Percentiles rank a stretch among this genome's conserved stretches.
Evolutionary conservation across 2,888 invertebrate species (phyloP).

Genomic region (Brenthis daphne): DNA sequence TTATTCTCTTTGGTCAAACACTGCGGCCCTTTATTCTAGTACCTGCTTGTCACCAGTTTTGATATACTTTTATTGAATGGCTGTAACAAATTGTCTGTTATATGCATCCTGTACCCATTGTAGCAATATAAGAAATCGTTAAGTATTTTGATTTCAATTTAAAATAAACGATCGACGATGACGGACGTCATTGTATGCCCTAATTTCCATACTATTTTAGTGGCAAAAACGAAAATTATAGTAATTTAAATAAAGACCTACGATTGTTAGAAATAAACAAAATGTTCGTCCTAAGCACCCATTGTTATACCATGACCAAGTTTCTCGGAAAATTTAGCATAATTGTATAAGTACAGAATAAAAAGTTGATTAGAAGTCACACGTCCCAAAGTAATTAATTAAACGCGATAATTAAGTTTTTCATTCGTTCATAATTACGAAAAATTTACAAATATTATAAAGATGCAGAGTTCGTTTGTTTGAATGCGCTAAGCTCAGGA

Average conservation of each 20-base stretch:
- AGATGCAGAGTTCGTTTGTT: too few species aligned
- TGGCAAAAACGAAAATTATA: conserved; percentile 28
- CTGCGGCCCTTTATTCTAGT: too few species aligned
- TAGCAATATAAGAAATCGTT: neutral
- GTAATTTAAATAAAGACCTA: conserved; percentile 30
- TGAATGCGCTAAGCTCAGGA: too few species aligned
- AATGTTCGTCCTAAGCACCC: conserved; percentile 33
- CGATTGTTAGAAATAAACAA: conserved; percentile 35
- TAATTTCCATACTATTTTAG: conserved; percentile 22
- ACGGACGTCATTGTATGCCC: neutral
- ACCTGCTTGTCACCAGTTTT: too few species aligned
- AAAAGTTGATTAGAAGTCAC: conserved; percentile 13
- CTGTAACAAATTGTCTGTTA: too few species aligned
- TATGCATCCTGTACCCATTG: too few species aligned
- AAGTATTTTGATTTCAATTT: neutral
- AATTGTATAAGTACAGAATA: conserved; percentile 31
- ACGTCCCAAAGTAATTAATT: conserved; percentile 2
- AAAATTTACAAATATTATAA: too few species aligned
- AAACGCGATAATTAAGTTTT: neutral
- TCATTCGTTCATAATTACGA: neutral
- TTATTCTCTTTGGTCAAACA: too few species aligned
- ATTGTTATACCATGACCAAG: conserved; percentile 36
- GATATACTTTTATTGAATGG: too few species aligned
- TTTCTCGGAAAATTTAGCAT: conserved; percentile 36
- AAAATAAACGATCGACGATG: conserved; percentile 7